Evolutionary conservation across 2,888 invertebrate genomes (phyloP), one percentile per base, ranked within the genome.

Genomic region (Parnassius smintheus): DNA sequence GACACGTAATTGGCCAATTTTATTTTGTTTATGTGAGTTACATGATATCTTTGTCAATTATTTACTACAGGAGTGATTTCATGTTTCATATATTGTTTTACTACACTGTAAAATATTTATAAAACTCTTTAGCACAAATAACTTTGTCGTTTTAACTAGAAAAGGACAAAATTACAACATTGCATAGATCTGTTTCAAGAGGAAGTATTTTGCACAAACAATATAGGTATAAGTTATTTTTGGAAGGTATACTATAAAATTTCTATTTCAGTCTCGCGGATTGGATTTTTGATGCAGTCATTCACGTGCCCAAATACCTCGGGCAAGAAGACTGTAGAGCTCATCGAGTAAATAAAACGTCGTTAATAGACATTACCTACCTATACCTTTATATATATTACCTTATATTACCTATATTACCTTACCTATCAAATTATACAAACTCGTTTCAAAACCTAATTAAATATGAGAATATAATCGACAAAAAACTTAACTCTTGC

Each of bases 121-220:
- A 41, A 60, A 56, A 56, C 66, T 70, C 67, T 67, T 64, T 59
- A 59, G 64, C 68, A 68, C 71, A 73, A 69, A 79, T 74, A 83
- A 85, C 81, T 83, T 86, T 86, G 85, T 82, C 83, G 77, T 86
- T 87, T 89, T 83, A 80, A 67, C 72, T 65, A 81, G 80, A 86
- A 88, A 87, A 85, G 75, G 83, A 83, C 85, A 83, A 87, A 85
- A 83, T 85, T 80, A 77, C 74, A 59, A 67, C 73, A 65, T 68
- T 65, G 63, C 55, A 66, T 73, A 73, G 70, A 72, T 72, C 70
- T 68, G 65, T 57, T 57, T 35, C 61, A 61, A 54, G 60, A 68
- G 68, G 56, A 45, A 59, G 48, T 35, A 49, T 60, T 56, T 53
- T 51, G 42, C 50, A 56, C 55, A 59, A 49, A 55, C 45, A 22